These are phyloP conservation scores for Etia nguti DNA, from an alignment of 2,113 vertebrate genomes.

Conservation along the genomic window DNA sequence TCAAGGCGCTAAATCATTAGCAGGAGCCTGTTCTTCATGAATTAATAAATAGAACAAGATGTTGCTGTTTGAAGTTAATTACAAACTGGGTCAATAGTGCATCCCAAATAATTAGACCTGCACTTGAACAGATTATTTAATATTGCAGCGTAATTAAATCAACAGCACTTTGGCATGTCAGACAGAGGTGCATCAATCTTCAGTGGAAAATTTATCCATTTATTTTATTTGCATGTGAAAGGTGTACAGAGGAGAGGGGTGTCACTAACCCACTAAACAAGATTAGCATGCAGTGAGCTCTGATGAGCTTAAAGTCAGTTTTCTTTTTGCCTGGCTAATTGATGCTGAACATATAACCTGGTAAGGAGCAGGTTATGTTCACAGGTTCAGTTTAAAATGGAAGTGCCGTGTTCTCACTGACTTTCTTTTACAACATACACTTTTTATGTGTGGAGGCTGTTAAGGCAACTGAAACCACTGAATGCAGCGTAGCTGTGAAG, in stretches of 20 bases:
- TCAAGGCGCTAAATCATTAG: slow-evolving; percentile 26
- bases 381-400: not conserved
- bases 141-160: slow-evolving; percentile 11
- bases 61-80: slow-evolving; percentile 35
- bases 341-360: not conserved
- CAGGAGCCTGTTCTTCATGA: slow-evolving; percentile 38
- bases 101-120: slow-evolving; percentile 42
- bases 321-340: not conserved
- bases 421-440: not conserved
- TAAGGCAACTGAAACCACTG: not conserved
- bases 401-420: not conserved
- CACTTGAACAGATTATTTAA: slow-evolving; percentile 18
- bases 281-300: not conserved
- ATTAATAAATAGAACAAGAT: slow-evolving; percentile 45
- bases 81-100: slow-evolving; percentile 39
- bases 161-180: slow-evolving; percentile 2
- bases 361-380: not conserved
- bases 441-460: not conserved
- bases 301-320: accelerated
- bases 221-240: not conserved
- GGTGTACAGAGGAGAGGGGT: not conserved
- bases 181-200: not conserved
- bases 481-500: not conserved
- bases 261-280: not conserved
- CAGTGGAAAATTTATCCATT: not conserved